phyloP scores from a whole-genome alignment of 2,888 invertebrate genomes.

The Mamestra brassicae region DNA sequence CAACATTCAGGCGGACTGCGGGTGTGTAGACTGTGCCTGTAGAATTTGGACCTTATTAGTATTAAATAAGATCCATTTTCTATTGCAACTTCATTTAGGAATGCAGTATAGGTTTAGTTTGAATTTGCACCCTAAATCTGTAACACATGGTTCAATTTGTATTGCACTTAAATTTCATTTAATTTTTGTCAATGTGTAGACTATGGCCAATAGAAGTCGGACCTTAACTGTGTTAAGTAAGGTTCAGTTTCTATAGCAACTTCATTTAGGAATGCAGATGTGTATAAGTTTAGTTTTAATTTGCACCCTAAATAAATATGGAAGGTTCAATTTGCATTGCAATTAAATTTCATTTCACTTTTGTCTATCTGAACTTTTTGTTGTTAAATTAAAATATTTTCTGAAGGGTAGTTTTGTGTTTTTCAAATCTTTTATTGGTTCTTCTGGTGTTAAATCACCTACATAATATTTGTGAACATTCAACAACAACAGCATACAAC shows the following conservation, averaged over 20 bases:
- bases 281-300: slow-evolving; percentile 2
- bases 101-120: background rate
- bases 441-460: background rate
- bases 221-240: background rate
- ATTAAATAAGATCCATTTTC: background rate
- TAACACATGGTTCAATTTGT: background rate
- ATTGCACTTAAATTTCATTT: background rate
- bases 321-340: background rate
- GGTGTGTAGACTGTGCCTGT: background rate
- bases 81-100: slow-evolving; percentile 1
- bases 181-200: background rate
- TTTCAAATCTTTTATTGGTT: background rate
- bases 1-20: slow-evolving; percentile 22
- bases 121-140: background rate
- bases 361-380: background rate
- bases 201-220: background rate
- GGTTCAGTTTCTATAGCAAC: slow-evolving; percentile 6
- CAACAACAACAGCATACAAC: background rate
- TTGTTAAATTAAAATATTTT: background rate
- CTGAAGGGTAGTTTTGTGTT: background rate
- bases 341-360: background rate
- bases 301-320: background rate
- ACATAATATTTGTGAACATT: background rate
- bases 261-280: slow-evolving; percentile 3
- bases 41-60: background rate